phyloP scores from a whole-genome alignment of 2,113 vertebrate species.

The Bubo scandiacus region DNA sequence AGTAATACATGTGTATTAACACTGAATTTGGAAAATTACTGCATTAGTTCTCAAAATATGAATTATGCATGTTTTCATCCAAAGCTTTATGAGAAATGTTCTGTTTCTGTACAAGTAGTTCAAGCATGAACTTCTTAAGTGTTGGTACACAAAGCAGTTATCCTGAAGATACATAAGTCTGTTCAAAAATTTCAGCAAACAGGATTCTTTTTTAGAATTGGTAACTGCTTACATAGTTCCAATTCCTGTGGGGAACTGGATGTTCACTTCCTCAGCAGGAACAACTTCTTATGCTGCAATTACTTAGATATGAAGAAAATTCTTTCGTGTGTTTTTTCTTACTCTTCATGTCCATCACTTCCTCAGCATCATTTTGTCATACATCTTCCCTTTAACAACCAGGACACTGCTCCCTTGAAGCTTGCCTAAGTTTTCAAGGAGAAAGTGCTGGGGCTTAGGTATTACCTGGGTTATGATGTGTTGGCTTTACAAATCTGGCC shows the following conservation, averaged over 20 bases:
- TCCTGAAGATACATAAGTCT: not conserved
- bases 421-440: not conserved
- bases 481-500: not conserved
- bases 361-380: not conserved
- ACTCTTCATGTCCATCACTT: not conserved
- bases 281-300: not conserved
- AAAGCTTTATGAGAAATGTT: not conserved
- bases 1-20: not conserved
- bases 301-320: not conserved
- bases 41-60: not conserved
- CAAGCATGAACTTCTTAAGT: not conserved
- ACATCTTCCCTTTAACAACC: not conserved
- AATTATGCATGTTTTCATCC: not conserved
- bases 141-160: not conserved
- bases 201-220: not conserved
- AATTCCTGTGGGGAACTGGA: not conserved
- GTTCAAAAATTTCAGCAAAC: not conserved
- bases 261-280: not conserved
- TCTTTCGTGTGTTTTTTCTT: not conserved
- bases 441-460: not conserved
- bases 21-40: not conserved
- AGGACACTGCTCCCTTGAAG: not conserved
- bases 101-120: not conserved
- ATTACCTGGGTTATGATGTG: not conserved
- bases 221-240: not conserved